phyloP scores from a whole-genome alignment of 2,113 vertebrate species.

The Pangasianodon gigas region DNA sequence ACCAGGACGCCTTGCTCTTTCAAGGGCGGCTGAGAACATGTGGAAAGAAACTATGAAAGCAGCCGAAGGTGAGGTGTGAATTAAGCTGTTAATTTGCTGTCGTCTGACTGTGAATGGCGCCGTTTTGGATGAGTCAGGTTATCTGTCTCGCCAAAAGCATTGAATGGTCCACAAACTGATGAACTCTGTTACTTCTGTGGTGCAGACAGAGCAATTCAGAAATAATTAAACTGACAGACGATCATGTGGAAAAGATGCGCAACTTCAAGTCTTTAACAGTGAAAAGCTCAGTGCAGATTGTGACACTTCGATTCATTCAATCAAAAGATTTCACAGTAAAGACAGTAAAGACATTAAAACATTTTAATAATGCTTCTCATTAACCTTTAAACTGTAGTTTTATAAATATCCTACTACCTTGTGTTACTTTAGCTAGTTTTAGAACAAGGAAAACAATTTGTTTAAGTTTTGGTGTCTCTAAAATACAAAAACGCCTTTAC shows the following conservation, averaged over 20 bases:
- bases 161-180: conserved; percentile 17
- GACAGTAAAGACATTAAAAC: background rate
- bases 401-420: background rate
- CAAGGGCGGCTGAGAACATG: conserved; percentile 1
- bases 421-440: background rate
- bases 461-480: background rate
- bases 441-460: background rate
- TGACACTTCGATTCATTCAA: background rate
- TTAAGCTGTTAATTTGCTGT: conserved; percentile 38
- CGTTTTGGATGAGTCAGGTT: conserved; percentile 35
- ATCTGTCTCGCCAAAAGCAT: conserved; percentile 30
- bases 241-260: background rate
- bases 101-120: conserved; percentile 27
- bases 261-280: background rate
- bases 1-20: background rate
- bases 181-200: conserved; percentile 1
- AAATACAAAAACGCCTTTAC: background rate
- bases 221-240: background rate
- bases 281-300: background rate
- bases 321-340: background rate
- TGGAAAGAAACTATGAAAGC: conserved; percentile 21
- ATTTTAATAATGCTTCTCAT: background rate
- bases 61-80: conserved; percentile 26
- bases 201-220: background rate
- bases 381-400: background rate